Evolutionary conservation across 1,140 invertebrate genomes (phyloP).

Genomic region (Drosophila ficusphila): DNA sequence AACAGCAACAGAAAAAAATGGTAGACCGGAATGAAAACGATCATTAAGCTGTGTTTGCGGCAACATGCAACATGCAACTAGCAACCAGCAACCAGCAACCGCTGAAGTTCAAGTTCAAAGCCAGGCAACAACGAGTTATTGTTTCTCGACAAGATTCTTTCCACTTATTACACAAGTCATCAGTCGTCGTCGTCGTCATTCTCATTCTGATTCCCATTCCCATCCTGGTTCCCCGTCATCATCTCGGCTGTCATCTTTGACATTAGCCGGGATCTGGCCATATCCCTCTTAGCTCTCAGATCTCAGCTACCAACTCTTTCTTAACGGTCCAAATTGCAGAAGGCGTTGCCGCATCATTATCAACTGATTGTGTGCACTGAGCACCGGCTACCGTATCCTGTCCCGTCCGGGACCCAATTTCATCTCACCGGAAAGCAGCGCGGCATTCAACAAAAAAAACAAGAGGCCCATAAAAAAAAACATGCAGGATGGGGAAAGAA

Average conservation of each 20-base stretch:
- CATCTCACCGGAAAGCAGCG: conserved; percentile 54
- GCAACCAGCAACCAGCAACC: conserved; percentile 21
- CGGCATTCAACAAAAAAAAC: conserved; percentile 22
- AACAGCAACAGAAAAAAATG: conserved; percentile 25
- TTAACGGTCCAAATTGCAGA: conserved; percentile 59
- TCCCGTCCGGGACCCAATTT: conserved; percentile 42
- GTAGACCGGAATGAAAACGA: conserved; percentile 51
- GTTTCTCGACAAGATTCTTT: conserved; percentile 81
- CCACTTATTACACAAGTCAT: conserved; percentile 82
- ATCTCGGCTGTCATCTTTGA: conserved; percentile 75
- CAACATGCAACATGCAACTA: conserved; percentile 69
- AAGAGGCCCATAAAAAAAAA: background rate
- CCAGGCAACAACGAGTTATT: conserved; percentile 70
- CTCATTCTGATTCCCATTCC: conserved; percentile 34
- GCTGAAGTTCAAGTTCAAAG: conserved; percentile 74
- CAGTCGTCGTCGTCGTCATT: conserved; percentile 44
- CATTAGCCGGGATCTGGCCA: conserved; percentile 60
- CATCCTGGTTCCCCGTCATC: conserved; percentile 40
- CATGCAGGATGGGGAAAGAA: background rate
- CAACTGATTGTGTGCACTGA: conserved; percentile 57
- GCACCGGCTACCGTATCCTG: conserved; percentile 66
- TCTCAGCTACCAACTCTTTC: conserved; percentile 3
- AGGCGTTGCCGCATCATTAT: conserved; percentile 76
- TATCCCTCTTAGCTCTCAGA: background rate
- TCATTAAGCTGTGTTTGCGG: conserved; percentile 67